A percentile compares a stretch with the other conserved stretches of the same genome.
phyloP scores from a whole-genome alignment of 2,888 invertebrate genomes.

The Eilema griseolum region DNA sequence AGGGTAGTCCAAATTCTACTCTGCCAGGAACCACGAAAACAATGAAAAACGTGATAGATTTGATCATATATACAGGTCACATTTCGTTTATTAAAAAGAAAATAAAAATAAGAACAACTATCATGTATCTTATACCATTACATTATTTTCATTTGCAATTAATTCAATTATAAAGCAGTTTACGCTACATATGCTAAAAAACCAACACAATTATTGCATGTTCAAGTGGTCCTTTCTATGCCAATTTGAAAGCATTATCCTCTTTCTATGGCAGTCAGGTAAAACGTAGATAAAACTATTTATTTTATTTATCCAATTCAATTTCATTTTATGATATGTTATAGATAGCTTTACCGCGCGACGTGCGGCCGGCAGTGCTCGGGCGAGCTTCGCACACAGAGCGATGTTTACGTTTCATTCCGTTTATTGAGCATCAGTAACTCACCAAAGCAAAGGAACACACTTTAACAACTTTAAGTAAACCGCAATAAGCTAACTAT shows the following conservation, averaged over 20 bases:
- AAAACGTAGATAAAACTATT: not conserved
- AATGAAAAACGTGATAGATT: too few species aligned
- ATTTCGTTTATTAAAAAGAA: too few species aligned
- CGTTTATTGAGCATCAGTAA: not conserved
- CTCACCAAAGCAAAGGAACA: not conserved
- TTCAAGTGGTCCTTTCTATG: too few species aligned
- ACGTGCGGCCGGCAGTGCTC: not conserved
- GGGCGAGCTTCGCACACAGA: not conserved
- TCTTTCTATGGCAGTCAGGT: not conserved
- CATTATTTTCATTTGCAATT: too few species aligned
- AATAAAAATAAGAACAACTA: too few species aligned
- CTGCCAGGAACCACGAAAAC: too few species aligned
- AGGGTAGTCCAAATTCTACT: too few species aligned
- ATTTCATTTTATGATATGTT: not conserved
- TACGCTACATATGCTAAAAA: too few species aligned
- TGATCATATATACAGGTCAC: too few species aligned
- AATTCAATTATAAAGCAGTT: too few species aligned
- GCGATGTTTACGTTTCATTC: constrained; percentile 1
- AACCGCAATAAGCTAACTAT: not conserved
- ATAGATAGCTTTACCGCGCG: not conserved
- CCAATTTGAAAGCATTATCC: not conserved
- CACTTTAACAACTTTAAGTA: not conserved
- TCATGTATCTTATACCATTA: too few species aligned
- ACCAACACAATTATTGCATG: not conserved
- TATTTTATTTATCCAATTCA: not conserved